A percentile compares a stretch with the other conserved stretches of the same genome.
Evolutionary conservation across 1,140 invertebrate genomes (phyloP).

Genomic region (Tetraneura akinire): DNA sequence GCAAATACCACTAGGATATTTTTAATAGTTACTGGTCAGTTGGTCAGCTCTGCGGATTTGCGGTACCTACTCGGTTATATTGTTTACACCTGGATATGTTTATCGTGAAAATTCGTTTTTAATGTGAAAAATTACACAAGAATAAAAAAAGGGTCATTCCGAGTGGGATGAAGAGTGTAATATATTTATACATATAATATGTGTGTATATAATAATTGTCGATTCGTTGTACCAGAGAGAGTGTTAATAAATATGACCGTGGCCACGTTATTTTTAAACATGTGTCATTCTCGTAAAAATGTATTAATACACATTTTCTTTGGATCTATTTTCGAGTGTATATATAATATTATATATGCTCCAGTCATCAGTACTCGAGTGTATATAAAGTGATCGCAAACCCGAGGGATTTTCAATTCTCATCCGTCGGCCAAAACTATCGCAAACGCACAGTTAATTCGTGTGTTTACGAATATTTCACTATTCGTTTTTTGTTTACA

Average conservation of each 20-base stretch:
- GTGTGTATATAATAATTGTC: no score
- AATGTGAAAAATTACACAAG: not conserved
- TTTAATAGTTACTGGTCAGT: no score
- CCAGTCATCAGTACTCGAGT: not conserved
- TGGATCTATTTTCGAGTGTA: slow-evolving; percentile 42
- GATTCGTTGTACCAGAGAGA: not conserved
- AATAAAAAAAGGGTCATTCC: slow-evolving; percentile 17
- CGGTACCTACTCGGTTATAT: no score
- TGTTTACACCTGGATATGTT: no score
- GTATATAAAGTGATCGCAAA: slow-evolving; percentile 7
- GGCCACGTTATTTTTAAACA: slow-evolving; percentile 36
- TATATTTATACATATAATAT: no score
- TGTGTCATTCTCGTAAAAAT: slow-evolving; percentile 36
- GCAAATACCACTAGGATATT: no score
- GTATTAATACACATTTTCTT: not conserved
- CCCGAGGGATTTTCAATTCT: slow-evolving; percentile 3
- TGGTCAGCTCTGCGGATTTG: not conserved
- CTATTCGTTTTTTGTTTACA: not conserved
- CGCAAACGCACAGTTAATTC: not conserved
- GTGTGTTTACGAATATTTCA: not conserved
- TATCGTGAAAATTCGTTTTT: not conserved
- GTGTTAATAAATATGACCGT: not conserved
- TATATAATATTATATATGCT: no score
- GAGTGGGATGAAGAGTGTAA: slow-evolving; percentile 41
- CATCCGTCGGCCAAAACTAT: not conserved